Base-by-base conservation (phyloP, 2,888 invertebrate species). In the Agrilus mali region DNA sequence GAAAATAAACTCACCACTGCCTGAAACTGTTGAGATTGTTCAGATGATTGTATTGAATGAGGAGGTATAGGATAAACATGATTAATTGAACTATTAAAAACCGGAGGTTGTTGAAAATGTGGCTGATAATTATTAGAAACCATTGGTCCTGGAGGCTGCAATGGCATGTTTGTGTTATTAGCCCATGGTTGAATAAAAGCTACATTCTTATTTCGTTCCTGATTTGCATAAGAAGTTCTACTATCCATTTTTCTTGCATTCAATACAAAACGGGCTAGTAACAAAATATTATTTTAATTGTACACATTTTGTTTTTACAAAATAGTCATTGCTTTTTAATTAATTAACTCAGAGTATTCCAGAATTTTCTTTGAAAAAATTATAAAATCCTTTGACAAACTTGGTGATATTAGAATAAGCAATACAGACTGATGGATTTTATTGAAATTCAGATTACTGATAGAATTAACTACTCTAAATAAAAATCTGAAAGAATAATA, bases 251-350 rank as follows among this genome's bases (percentile, higher is more conserved):
- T 43, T 37, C 34, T 38, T 0, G 46, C 46, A 36, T 56, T 54
- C 56, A 55, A 56, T 8, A 50, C 50, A 38, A 56, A 47, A 38
- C 53, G 52, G 31, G 54, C 56, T 56, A 46, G 17, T 49, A 47
- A 38, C 31, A 43, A 39, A 34, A 27, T 40, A 37, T 20, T 20
- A 38, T 14, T 41, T 36, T 16, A 22, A 31, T 20, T 44, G 37
- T 35, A 36, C 17, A 33, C 40, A 10, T 33, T 38, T 35, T 35
- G n/a, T n/a, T n/a, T n/a, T n/a, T n/a, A n/a, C n/a, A n/a, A n/a
- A n/a, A n/a, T n/a, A n/a, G n/a, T n/a, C n/a, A n/a, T n/a, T n/a
- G n/a, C n/a, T n/a, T n/a, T n/a, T n/a, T n/a, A n/a, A n/a, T n/a
- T n/a, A n/a, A n/a, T n/a, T n/a, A n/a, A n/a, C n/a, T n/a, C n/a